Percentiles rank a stretch among this genome's conserved stretches.
Evolutionary conservation across 2,797 vertebrate species (phyloP).

Genomic region (Ciconia nigra): DNA sequence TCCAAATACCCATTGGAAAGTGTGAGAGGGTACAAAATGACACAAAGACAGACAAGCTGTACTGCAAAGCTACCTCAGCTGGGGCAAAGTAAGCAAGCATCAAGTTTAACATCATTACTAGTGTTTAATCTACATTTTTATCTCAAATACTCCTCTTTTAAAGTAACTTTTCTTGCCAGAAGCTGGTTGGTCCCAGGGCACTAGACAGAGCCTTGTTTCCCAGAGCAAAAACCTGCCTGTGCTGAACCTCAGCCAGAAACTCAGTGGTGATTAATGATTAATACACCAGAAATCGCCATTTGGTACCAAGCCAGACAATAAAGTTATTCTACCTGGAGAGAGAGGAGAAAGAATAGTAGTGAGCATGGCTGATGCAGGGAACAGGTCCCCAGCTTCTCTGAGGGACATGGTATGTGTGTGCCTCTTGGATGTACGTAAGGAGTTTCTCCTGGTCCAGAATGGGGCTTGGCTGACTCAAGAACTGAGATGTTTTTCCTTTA

Average conservation of each 20-base stretch:
- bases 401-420: rapidly evolving
- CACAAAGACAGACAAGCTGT: not conserved
- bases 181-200: not conserved
- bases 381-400: not conserved
- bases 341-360: not conserved
- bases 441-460: not conserved
- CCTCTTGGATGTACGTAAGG: not conserved
- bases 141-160: not conserved
- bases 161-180: not conserved
- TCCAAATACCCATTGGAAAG: not conserved
- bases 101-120: not conserved
- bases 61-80: not conserved
- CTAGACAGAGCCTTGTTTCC: not conserved
- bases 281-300: not conserved
- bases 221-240: not conserved
- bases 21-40: not conserved
- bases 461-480: not conserved
- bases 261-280: not conserved
- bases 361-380: not conserved
- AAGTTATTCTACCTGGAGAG: not conserved
- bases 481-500: not conserved
- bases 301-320: not conserved
- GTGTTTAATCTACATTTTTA: not conserved
- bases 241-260: not conserved
- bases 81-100: not conserved